A percentile compares a stretch with the other conserved stretches of the same genome.
Conservation (phyloP, 2,888 invertebrate genomes). For the Artemia sinica region DNA sequence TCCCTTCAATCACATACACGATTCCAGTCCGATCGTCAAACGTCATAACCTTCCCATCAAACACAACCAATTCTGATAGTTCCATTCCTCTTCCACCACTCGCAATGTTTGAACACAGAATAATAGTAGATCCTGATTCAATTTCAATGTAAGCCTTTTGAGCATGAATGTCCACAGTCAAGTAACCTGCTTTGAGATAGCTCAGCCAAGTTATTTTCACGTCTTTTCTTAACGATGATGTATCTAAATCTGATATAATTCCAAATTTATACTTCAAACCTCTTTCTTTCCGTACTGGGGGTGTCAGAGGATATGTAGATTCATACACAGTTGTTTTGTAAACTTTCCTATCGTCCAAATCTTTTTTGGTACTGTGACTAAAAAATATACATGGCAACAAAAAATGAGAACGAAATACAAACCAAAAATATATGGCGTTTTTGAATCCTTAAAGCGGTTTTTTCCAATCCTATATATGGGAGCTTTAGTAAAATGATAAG, state of each 20-base stretch:
- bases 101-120: conserved; percentile 52
- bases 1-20: conserved; percentile 52
- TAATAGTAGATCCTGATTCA: conserved; percentile 45
- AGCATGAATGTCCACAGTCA: conserved; percentile 47
- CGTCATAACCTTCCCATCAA: conserved; percentile 69
- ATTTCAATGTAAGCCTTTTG: conserved; percentile 47
- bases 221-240: conserved; percentile 51
- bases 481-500: neutral
- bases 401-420: neutral
- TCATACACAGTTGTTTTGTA: conserved; percentile 40
- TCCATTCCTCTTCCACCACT: conserved; percentile 89
- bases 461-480: neutral
- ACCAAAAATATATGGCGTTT: too few relatives aligned
- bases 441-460: neutral
- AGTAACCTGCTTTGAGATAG: conserved; percentile 58
- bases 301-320: conserved; percentile 59
- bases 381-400: neutral
- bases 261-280: conserved; percentile 60
- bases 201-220: conserved; percentile 52
- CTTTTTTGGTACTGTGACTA: neutral
- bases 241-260: conserved; percentile 83
- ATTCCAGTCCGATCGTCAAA: conserved; percentile 86
- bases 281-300: conserved; percentile 44
- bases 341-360: neutral
- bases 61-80: conserved; percentile 79